These are phyloP conservation scores for Temnothorax longispinosus DNA, from an alignment of 1,140 invertebrate genomes.

Conservation along the genomic window DNA sequence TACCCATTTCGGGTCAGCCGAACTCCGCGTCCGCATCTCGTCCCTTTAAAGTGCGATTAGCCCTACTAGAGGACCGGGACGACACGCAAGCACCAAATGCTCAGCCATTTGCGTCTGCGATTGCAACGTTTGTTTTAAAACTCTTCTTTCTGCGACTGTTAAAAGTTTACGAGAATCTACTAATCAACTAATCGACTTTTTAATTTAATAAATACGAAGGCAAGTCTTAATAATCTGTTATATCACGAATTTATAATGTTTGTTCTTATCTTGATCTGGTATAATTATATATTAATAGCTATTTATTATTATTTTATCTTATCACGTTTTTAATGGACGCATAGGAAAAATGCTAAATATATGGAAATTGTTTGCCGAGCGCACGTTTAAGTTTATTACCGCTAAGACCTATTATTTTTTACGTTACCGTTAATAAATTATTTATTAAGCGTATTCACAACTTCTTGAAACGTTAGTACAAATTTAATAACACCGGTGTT, in stretches of 20 bases:
- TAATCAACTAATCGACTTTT: neutral
- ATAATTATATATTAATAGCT: neutral
- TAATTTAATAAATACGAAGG: neutral
- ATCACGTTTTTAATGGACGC: no score
- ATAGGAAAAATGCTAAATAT: neutral
- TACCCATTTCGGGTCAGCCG: constrained; percentile 29
- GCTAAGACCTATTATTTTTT: neutral
- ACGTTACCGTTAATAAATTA: constrained; percentile 10
- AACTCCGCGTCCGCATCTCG: constrained; percentile 3
- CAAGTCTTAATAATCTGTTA: neutral
- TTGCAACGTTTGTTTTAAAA: neutral
- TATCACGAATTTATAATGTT: neutral
- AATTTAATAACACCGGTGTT: constrained; percentile 54
- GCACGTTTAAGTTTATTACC: neutral
- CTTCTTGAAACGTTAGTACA: constrained; percentile 43
- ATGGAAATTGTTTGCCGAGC: neutral
- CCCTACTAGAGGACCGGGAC: neutral
- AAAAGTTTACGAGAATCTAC: neutral
- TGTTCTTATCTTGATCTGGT: neutral
- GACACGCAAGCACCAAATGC: neutral
- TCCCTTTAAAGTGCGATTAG: constrained; percentile 35
- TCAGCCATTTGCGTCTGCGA: neutral
- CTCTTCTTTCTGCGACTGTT: neutral
- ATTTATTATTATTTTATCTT: neutral
- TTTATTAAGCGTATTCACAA: neutral